Base-by-base conservation (phyloP, 1,140 invertebrate genomes). In the Bathynomus jamesi region DNA sequence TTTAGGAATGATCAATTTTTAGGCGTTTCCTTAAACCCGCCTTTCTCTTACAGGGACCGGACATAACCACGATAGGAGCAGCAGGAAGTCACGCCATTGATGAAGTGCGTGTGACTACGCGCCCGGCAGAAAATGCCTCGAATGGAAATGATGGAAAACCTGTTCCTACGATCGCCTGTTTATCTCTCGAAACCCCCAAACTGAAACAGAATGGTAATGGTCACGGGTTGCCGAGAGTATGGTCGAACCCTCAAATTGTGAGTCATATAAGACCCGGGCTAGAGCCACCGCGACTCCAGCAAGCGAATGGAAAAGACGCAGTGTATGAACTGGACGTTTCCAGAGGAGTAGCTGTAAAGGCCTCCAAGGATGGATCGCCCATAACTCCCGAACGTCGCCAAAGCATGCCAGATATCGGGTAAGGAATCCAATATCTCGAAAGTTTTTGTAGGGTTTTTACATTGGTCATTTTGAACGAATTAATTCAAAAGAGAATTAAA, bases 281-380 rank as follows among this genome's bases (percentile, higher is more conserved):
- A 63, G 83, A 83, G 71, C 83, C 84, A 61, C 85, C 85, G 8
- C 76, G 82, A n/a, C 73, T 93, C 28, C 92, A 93, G 81, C 90
- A 93, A 83, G 91, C 91, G 25, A 88, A 90, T 11, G 92, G 94
- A 81, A 91, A 93, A 80, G 89, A 93, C 81, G 85, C 88, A 73
- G 83, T 91, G 0, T 94, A 92, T 82, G 85, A 89, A 70, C 87
- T 94, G 61, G 92, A 94, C 82, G 88, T 94, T 25, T 90, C 90
- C 85, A 84, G 92, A 61, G 93, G 93, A 80, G 86, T 94, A 13
- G 87, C 85, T 7, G 82, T 82, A 7, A 77, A 74, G 31, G 68
- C 75, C 0, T 77, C 76, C 28, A 65, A 70, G 28, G 76, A 77
- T 63, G 76, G 72, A 2, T 74, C 76, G 3, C 76, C 76, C 21